Evolutionary conservation across 2,797 vertebrate genomes (phyloP).

Genomic region (Macroramphosus scolopax): DNA sequence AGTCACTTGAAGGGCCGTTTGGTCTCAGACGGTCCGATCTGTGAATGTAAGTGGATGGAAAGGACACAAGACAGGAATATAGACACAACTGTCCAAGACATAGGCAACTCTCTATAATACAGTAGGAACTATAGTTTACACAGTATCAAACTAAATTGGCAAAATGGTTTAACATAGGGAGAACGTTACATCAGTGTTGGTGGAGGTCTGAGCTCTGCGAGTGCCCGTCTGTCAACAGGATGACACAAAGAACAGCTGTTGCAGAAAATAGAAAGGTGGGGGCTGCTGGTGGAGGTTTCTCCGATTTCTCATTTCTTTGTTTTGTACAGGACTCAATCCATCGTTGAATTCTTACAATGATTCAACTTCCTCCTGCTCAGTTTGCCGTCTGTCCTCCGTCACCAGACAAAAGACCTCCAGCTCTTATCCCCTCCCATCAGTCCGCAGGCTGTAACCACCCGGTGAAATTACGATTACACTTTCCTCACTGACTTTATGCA

Average conservation of each 20-base stretch:
- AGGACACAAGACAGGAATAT: background rate
- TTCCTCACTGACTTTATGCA: conserved; percentile 20
- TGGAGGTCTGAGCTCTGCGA: too few relatives aligned
- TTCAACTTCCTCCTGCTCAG: conserved; percentile 5
- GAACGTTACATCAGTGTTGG: too few relatives aligned
- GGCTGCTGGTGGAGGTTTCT: too few relatives aligned
- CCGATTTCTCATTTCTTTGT: too few relatives aligned
- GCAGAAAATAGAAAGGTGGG: too few relatives aligned
- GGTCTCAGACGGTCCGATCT: background rate
- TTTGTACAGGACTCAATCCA: conserved; percentile 12
- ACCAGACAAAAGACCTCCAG: conserved; percentile 31
- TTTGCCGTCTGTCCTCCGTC: conserved; percentile 22
- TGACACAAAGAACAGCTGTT: too few relatives aligned
- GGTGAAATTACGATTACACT: conserved; percentile 28
- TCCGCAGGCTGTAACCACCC: conserved; percentile 30
- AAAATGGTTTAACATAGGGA: conserved; percentile 5
- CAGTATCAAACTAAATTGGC: background rate
- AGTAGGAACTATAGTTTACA: too few relatives aligned
- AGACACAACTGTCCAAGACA: background rate
- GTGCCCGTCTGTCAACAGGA: too few relatives aligned
- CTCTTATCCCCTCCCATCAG: conserved; percentile 46
- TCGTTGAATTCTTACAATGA: conserved; percentile 28
- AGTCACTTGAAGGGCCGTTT: background rate
- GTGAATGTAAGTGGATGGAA: background rate
- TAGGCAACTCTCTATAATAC: too few relatives aligned